Percentiles rank a stretch among this genome's conserved stretches.
Evolutionary conservation across 2,888 invertebrate species (phyloP).

Genomic region (Argynnis bischoffii): DNA sequence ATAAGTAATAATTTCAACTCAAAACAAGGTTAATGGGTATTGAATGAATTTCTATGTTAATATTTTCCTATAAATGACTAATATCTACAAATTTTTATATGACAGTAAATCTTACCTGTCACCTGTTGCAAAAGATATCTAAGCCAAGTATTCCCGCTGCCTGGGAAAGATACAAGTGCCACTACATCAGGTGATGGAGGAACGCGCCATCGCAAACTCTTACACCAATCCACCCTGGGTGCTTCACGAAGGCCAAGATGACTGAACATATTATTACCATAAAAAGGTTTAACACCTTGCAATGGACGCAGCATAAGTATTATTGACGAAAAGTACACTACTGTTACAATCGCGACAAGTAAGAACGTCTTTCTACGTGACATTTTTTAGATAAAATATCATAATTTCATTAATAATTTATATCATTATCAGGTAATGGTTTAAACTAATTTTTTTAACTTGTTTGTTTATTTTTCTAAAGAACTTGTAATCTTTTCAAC

Average conservation of each 20-base stretch:
- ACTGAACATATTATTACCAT: constrained; percentile 57
- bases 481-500: too few relatives aligned
- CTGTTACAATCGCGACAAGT: constrained; percentile 60
- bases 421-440: too few relatives aligned
- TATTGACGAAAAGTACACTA: constrained; percentile 71
- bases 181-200: constrained; percentile 76
- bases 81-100: not conserved
- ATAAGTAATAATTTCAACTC: too few relatives aligned
- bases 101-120: constrained; percentile 79
- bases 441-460: too few relatives aligned
- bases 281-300: constrained; percentile 56
- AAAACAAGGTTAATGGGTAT: too few relatives aligned
- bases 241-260: constrained; percentile 58
- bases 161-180: constrained; percentile 90
- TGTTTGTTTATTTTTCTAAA: too few relatives aligned
- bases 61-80: not conserved
- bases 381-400: constrained; percentile 47
- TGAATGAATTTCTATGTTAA: too few relatives aligned
- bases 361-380: constrained; percentile 67
- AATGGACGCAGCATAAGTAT: constrained; percentile 69
- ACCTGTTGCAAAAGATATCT: constrained; percentile 90
- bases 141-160: constrained; percentile 93
- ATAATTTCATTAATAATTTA: not conserved
- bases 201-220: constrained; percentile 69
- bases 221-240: constrained; percentile 78